Percentiles rank a stretch among this genome's conserved stretches.
Evolutionary conservation across 2,797 vertebrate genomes (phyloP).

Genomic region (Intellagama lesueurii): DNA sequence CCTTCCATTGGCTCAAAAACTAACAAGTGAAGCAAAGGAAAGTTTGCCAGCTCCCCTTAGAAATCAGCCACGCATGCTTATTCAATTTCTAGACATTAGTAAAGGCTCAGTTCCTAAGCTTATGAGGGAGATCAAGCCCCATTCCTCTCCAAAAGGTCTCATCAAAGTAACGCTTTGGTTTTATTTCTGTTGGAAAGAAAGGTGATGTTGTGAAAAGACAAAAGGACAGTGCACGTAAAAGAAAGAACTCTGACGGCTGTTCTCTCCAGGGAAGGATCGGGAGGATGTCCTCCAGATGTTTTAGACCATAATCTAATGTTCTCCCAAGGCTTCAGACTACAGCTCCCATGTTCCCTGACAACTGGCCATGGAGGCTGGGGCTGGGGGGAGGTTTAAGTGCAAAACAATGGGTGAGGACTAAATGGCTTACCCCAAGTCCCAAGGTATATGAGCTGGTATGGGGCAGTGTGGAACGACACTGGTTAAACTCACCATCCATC

Average conservation of each 20-base stretch:
- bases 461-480: too few species aligned
- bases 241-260: not conserved
- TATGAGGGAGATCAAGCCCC: conserved; percentile 41
- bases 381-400: not conserved
- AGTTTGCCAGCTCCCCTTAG: conserved; percentile 63
- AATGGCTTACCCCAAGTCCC: not conserved
- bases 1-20: conserved; percentile 72
- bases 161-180: conserved; percentile 25
- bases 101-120: conserved; percentile 60
- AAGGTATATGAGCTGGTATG: not conserved
- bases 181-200: conserved; percentile 26
- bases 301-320: too few species aligned
- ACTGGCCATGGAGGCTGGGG: not conserved
- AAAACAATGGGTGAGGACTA: not conserved
- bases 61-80: conserved; percentile 59
- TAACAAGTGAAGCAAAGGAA: conserved; percentile 71
- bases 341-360: not conserved
- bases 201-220: not conserved
- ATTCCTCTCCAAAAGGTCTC: conserved; percentile 16
- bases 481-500: not conserved
- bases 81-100: conserved; percentile 67
- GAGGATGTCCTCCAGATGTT: not conserved
- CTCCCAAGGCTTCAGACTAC: not conserved
- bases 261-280: not conserved
- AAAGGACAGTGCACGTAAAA: not conserved